A percentile compares a stretch with the other conserved stretches of the same genome.
Conservation (phyloP, 1,140 invertebrate species). For the Centruroides sculpturatus region DNA sequence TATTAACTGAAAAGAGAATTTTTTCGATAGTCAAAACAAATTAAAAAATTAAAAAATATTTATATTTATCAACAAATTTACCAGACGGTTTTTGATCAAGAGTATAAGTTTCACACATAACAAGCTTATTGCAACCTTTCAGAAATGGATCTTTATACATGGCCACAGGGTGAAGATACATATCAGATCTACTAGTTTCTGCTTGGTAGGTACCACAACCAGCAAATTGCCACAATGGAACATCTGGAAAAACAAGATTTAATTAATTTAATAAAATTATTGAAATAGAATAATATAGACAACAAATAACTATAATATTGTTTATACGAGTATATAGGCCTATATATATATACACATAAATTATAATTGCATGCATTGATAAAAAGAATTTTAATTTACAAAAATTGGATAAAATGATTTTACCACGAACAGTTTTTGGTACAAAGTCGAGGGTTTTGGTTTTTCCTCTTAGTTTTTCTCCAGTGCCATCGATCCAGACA, state of each 20-base stretch:
- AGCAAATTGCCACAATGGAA: conserved; percentile 89
- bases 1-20: conserved; percentile 8
- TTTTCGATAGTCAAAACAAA: conserved; percentile 14
- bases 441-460: conserved; percentile 48
- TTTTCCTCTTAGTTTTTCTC: conserved; percentile 73
- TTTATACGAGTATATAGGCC: no score
- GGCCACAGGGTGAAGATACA: conserved; percentile 67
- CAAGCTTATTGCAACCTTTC: conserved; percentile 65
- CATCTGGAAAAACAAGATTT: conserved; percentile 36
- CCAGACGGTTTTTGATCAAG: conserved; percentile 52
- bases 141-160: conserved; percentile 87
- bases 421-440: conserved; percentile 14
- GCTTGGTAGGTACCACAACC: conserved; percentile 64
- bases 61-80: conserved; percentile 16
- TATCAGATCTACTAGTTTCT: conserved; percentile 54
- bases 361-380: no score
- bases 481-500: conserved; percentile 91
- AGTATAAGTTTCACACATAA: conserved; percentile 67
- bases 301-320: no score
- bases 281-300: no score
- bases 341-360: no score
- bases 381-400: no score
- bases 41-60: not conserved
- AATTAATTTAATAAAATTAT: no score
- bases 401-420: not conserved